phyloP scores from a whole-genome alignment of 2,113 vertebrate species.

The Scophthalmus maximus region DNA sequence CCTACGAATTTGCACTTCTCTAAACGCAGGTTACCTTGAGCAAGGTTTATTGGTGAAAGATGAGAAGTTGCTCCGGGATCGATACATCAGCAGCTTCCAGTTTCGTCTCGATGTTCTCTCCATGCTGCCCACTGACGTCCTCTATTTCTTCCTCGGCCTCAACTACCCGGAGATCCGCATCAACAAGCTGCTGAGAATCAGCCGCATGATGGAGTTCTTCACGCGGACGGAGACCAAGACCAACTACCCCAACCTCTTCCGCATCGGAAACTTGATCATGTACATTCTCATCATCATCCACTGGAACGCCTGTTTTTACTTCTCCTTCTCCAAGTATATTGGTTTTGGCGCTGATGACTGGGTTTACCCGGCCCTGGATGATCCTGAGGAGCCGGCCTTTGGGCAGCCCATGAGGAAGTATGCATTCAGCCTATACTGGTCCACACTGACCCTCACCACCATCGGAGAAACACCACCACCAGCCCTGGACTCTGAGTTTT shows the following conservation, averaged over 20 bases:
- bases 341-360: constrained; percentile 86
- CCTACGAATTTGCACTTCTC: neutral
- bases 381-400: constrained; percentile 87
- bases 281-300: constrained; percentile 99
- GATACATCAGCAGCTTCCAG: constrained; percentile 87
- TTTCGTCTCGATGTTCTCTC: constrained; percentile 91
- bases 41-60: constrained; percentile 95
- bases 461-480: constrained; percentile 97
- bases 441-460: constrained; percentile 95
- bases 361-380: constrained; percentile 81
- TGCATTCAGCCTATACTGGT: constrained; percentile 97
- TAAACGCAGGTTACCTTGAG: constrained; percentile 89
- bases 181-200: constrained; percentile 91
- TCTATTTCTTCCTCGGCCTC: constrained; percentile 89
- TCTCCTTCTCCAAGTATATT: constrained; percentile 94
- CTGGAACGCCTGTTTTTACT: constrained; percentile 98
- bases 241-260: constrained; percentile 96
- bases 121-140: constrained; percentile 91
- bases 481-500: constrained; percentile 92
- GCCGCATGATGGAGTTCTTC: constrained; percentile 97
- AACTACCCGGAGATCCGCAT: constrained; percentile 95
- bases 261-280: constrained; percentile 96
- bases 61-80: constrained; percentile 84
- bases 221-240: constrained; percentile 95
- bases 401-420: constrained; percentile 91